Conservation (phyloP, 2,797 vertebrate genomes). For the Trachops cirrhosus region DNA sequence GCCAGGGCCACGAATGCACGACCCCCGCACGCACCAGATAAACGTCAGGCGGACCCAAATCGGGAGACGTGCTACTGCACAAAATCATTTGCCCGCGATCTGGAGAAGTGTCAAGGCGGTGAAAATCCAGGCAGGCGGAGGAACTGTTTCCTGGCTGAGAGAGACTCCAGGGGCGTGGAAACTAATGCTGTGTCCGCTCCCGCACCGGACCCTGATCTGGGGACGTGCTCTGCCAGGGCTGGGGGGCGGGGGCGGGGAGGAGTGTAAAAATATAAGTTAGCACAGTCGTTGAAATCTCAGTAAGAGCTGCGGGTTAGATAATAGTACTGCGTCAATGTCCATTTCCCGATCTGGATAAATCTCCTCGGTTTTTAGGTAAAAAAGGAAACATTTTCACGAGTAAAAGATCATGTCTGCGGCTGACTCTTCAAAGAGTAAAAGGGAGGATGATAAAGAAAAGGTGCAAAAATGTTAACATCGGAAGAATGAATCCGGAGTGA, state of each 20-base stretch:
- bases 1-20: fast-evolving
- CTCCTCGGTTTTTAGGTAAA: background rate
- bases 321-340: fast-evolving
- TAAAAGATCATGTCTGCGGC: background rate
- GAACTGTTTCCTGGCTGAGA: too few species aligned
- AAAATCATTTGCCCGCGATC: background rate
- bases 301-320: background rate
- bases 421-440: background rate
- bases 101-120: background rate
- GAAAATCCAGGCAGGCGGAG: too few species aligned
- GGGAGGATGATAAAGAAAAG: too few species aligned
- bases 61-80: fast-evolving
- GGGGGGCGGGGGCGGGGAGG: too few species aligned
- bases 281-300: background rate
- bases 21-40: background rate
- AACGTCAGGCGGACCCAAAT: background rate
- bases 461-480: background rate
- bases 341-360: background rate
- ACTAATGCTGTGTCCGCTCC: background rate
- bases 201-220: too few species aligned
- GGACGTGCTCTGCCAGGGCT: too few species aligned
- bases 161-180: background rate
- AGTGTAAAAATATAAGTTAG: background rate
- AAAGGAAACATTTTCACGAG: background rate
- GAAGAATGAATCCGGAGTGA: background rate